Conservation (phyloP, 2,888 invertebrate species). For the Polyommatus icarus region DNA sequence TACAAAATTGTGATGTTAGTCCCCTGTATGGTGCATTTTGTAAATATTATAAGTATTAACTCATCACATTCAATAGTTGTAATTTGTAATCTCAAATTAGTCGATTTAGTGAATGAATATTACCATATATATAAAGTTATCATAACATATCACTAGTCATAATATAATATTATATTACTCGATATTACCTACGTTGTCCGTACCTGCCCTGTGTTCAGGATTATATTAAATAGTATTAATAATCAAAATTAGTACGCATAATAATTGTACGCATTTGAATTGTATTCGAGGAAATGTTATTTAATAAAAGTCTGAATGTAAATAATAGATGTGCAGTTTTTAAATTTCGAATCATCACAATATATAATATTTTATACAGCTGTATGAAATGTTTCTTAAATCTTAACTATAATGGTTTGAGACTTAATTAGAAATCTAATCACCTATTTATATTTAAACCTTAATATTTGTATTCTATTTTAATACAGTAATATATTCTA, state of each 20-base stretch:
- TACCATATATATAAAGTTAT: constrained; percentile 72
- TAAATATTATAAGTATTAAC: constrained; percentile 46
- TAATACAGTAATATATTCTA: not conserved
- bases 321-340: constrained; percentile 46
- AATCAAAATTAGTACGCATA: constrained; percentile 24
- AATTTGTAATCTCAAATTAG: constrained; percentile 44
- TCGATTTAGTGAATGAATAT: constrained; percentile 48
- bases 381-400: constrained; percentile 43
- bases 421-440: constrained; percentile 9
- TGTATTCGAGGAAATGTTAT: constrained; percentile 37
- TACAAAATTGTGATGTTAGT: constrained; percentile 44
- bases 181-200: constrained; percentile 63
- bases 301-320: constrained; percentile 69
- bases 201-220: constrained; percentile 80
- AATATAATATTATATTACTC: constrained; percentile 52
- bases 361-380: constrained; percentile 37
- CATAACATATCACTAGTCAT: constrained; percentile 80
- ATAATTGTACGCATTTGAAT: constrained; percentile 35
- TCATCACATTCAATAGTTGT: constrained; percentile 42
- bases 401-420: not conserved
- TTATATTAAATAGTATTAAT: constrained; percentile 35
- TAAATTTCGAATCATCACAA: constrained; percentile 58
- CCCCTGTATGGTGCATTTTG: constrained; percentile 66
- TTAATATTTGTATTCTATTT: not conserved
- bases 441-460: not conserved